Evolutionary conservation across 2,888 invertebrate species (phyloP).

Genomic region (Cryptosula pallasiana): DNA sequence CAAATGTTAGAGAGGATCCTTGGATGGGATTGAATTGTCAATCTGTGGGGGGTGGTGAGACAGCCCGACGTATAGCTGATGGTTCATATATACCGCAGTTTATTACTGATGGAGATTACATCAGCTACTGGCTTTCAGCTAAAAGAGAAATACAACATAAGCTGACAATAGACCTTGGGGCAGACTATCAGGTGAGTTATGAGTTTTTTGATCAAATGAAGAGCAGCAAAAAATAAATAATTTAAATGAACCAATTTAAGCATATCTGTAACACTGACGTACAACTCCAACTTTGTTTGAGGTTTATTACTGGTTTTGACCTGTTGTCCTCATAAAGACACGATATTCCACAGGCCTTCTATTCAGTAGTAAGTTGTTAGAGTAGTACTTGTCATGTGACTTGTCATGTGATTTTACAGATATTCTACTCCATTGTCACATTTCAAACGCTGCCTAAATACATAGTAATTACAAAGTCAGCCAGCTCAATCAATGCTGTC

Average conservation of each 20-base stretch:
- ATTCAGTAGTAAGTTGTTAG: too few relatives aligned
- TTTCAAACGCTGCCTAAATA: not conserved
- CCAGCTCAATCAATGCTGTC: not conserved
- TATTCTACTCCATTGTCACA: not conserved
- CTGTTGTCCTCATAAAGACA: too few relatives aligned
- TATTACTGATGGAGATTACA: not conserved
- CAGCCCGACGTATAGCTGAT: not conserved
- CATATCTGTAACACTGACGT: too few relatives aligned
- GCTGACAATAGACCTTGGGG: constrained; percentile 7
- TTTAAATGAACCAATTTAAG: too few relatives aligned
- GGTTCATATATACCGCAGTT: not conserved
- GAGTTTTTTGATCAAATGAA: too few relatives aligned
- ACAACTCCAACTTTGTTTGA: too few relatives aligned
- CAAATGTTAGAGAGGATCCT: not conserved
- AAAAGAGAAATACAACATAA: not conserved
- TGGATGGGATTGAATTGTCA: not conserved
- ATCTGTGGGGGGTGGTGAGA: not conserved
- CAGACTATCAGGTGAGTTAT: not conserved
- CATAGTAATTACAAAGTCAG: not conserved
- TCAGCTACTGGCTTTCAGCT: not conserved
- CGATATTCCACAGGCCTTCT: too few relatives aligned
- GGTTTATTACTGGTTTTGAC: too few relatives aligned
- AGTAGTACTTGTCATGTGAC: too few relatives aligned
- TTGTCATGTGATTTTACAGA: not conserved
- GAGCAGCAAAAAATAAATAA: too few relatives aligned